phyloP scores from a whole-genome alignment of 2,797 vertebrate genomes.

The Melopsittacus undulatus region DNA sequence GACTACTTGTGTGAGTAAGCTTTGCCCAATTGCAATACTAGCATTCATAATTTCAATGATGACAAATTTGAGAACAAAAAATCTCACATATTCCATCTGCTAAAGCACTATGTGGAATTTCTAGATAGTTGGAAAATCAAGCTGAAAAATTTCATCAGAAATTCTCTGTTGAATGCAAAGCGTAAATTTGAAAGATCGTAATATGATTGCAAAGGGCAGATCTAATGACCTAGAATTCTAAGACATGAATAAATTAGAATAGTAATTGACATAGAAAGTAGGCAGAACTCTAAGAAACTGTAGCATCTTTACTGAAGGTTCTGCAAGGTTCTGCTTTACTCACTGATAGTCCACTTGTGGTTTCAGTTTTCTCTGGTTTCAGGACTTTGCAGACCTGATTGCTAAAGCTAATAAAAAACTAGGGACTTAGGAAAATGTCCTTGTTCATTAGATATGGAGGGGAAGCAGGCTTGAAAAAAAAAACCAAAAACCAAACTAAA shows the following conservation, averaged over 20 bases:
- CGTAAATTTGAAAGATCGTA: neutral
- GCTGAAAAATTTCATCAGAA: slow-evolving; percentile 18
- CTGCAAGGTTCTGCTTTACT: neutral
- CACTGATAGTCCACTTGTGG: neutral
- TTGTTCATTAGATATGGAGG: neutral
- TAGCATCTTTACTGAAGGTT: neutral
- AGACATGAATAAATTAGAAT: neutral
- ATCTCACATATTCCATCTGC: neutral
- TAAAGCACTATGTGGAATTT: neutral
- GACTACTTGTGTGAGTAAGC: slow-evolving; percentile 11
- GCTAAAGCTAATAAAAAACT: neutral
- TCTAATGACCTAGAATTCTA: slow-evolving; percentile 12
- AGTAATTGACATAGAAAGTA: neutral
- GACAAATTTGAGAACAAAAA: slow-evolving; percentile 3
- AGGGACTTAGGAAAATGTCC: neutral
- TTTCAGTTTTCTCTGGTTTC: neutral
- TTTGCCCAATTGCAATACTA: slow-evolving; percentile 14
- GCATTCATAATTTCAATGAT: neutral
- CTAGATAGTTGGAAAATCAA: slow-evolving; percentile 17
- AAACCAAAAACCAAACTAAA: neutral
- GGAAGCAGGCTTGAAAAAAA: neutral
- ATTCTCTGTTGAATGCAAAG: slow-evolving; percentile 27
- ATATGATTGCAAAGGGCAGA: slow-evolving; percentile 4
- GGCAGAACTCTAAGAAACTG: neutral
- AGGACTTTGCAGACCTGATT: neutral